Base-by-base conservation (phyloP, 2,797 vertebrate genomes). In the Picus viridis region DNA sequence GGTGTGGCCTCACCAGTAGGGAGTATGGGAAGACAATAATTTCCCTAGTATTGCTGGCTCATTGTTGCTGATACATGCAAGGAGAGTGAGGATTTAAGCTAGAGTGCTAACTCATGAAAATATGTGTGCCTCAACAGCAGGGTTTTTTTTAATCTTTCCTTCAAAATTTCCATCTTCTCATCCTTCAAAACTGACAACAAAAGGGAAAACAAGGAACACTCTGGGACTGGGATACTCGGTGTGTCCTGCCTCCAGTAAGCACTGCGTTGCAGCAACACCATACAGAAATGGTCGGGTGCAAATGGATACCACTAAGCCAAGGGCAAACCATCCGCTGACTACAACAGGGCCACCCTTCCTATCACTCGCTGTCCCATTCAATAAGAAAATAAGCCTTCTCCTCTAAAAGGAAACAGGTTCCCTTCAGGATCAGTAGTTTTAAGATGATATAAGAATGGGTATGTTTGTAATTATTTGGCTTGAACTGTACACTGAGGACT, bases 401-500 rank as follows among this genome's bases (percentile, higher is more conserved):
- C 47, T 74, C 76, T 76, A 61, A 45, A 18, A 86, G 32, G 41
- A 92, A 91, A 45, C 79, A 84, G 64, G 12, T 70, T 89, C 49
- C 53, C 47, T 81, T 85, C 80, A 88, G 71, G 56, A 83, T 77
- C 69, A 84, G 73, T 85, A 43, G 17, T 88, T 96, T 93, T 63
- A 51, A 91, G 92, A 93, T 58, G 62, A 83, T 73, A 63, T 23
- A 88, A 74, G 62, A 93, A 83, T 58, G 63, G 57, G 59, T 93
- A 80, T 76, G 67, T 83, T 91, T 69, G 78, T 68, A 90, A 93
- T 90, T 92, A 74, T 88, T 93, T 94, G 76, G n/a, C 57, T 94
- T 96, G 83, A 95, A 90, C 87, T 94, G 34, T 76, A 83, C 54
- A 30, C 83, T 62, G 59, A 92, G 82, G 90, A 84, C 89, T 91